These are phyloP conservation scores for Pangasianodon hypophthalmus DNA, from an alignment of 2,113 vertebrate species.

Conservation along the genomic window DNA sequence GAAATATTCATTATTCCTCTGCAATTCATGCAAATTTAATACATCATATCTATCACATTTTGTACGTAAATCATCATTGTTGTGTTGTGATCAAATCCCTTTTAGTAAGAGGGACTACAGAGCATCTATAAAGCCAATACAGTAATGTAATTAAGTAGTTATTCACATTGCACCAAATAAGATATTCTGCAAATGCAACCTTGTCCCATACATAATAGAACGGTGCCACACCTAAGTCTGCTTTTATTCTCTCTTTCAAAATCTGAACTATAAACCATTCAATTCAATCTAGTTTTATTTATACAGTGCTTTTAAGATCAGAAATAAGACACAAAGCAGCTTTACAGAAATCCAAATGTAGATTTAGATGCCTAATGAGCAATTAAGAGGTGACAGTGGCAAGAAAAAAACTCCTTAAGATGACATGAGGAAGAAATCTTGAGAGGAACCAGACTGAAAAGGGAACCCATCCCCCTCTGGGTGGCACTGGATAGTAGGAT, in stretches of 20 bases:
- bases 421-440: not conserved
- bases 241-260: not conserved
- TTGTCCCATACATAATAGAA: too few species aligned
- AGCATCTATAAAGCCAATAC: too few species aligned
- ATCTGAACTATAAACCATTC: not conserved
- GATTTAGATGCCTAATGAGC: not conserved
- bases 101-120: too few species aligned
- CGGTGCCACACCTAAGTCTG: not conserved
- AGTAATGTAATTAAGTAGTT: too few species aligned
- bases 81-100: too few species aligned
- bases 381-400: not conserved
- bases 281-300: not conserved
- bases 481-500: not conserved
- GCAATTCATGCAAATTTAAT: not conserved
- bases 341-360: not conserved
- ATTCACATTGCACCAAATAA: too few species aligned
- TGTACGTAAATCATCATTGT: too few species aligned
- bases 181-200: too few species aligned
- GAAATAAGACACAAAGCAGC: not conserved
- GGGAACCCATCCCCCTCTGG: not conserved
- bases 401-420: not conserved
- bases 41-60: too few species aligned
- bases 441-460: not conserved
- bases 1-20: too few species aligned
- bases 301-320: not conserved